Conservation (phyloP, 1,140 invertebrate species). For the Dreissena polymorpha region DNA sequence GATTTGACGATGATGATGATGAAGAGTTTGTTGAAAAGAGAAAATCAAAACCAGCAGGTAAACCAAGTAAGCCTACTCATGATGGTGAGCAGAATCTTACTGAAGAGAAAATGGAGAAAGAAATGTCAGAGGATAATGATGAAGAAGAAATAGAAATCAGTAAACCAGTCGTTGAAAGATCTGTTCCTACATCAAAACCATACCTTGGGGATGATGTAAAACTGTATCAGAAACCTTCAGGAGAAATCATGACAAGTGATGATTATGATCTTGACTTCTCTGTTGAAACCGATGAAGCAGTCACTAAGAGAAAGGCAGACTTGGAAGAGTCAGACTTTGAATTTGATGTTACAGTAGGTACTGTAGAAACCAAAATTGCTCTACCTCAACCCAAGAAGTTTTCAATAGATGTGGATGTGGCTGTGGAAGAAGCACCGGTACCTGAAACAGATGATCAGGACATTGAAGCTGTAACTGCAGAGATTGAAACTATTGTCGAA, state of each 20-base stretch:
- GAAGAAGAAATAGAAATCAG: not conserved
- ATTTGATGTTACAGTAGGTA: not conserved
- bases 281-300: conserved; percentile 8
- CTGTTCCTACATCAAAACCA: no score
- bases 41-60: not conserved
- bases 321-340: not conserved
- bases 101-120: conserved; percentile 4
- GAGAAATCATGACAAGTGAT: no score
- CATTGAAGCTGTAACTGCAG: not conserved
- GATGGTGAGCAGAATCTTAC: not conserved
- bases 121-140: not conserved
- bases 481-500: not conserved
- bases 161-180: no score
- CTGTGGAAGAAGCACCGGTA: not conserved
- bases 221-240: not conserved
- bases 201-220: not conserved
- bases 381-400: not conserved
- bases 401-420: not conserved
- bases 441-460: not conserved
- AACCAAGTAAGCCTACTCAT: not conserved
- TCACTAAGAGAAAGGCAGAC: not conserved
- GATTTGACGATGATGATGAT: conserved; percentile 9
- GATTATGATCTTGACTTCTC: not conserved
- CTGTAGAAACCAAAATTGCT: not conserved
- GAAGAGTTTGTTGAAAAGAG: conserved; percentile 19